Evolutionary conservation across 2,888 invertebrate species (phyloP).

Genomic region (Acronicta leporina): DNA sequence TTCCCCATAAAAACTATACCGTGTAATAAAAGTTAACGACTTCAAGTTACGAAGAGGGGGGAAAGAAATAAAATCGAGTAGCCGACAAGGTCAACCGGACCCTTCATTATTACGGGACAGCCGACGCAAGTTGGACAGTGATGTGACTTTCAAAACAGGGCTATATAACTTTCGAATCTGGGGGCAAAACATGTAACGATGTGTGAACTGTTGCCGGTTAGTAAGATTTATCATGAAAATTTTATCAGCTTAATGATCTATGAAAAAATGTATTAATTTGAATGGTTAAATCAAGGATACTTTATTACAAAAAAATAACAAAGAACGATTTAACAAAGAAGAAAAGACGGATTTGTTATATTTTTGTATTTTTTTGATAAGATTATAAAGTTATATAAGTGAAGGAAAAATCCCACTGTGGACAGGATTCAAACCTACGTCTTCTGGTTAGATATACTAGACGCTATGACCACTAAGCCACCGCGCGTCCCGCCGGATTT

Average conservation of each 20-base stretch:
- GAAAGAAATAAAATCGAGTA: constrained; percentile 52
- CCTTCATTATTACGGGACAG: constrained; percentile 47
- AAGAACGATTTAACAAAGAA: no score
- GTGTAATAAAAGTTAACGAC: constrained; percentile 55
- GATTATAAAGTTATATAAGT: no score
- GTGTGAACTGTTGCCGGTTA: constrained; percentile 1
- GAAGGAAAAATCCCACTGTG: no score
- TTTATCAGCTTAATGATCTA: not conserved
- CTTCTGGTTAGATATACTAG: no score
- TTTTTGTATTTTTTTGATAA: no score
- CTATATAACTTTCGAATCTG: constrained; percentile 15
- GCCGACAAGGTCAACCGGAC: constrained; percentile 48
- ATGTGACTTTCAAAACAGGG: constrained; percentile 48
- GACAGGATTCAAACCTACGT: no score
- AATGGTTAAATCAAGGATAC: no score
- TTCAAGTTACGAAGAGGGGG: constrained; percentile 44
- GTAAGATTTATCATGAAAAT: not conserved
- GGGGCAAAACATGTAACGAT: constrained; percentile 8
- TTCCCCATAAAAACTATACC: constrained; percentile 48
- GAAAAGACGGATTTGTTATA: no score
- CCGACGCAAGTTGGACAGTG: constrained; percentile 27
- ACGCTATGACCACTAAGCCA: no score
- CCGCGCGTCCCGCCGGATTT: no score
- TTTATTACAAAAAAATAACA: no score
- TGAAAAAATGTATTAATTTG: no score